Percentiles rank a stretch among this genome's conserved stretches.
Evolutionary conservation across 2,113 vertebrate species (phyloP).

Genomic region (Poecile atricapillus): DNA sequence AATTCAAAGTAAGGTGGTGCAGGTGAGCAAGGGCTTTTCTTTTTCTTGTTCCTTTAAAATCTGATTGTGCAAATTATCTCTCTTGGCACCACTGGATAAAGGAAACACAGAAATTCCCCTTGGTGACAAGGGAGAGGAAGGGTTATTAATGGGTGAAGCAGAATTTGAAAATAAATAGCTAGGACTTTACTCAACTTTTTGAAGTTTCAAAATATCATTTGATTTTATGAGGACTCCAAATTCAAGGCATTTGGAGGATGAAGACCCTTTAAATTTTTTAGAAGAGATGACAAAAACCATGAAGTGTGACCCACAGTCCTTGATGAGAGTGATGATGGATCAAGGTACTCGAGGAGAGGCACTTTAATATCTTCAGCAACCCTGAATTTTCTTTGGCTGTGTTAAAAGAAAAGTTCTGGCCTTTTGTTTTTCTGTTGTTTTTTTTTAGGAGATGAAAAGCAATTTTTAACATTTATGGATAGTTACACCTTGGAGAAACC

Average conservation of each 20-base stretch:
- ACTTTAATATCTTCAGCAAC: not conserved
- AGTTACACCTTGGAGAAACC: not conserved
- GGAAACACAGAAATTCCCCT: not conserved
- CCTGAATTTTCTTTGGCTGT: not conserved
- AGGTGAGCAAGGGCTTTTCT: accelerated
- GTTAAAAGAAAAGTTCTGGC: not conserved
- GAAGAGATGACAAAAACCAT: not conserved
- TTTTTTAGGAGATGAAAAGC: not conserved
- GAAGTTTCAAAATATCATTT: not conserved
- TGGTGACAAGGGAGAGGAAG: not conserved
- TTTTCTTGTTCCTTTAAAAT: not conserved
- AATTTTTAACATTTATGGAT: not conserved
- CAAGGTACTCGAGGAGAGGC: not conserved
- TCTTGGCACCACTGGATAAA: not conserved
- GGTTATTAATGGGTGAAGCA: not conserved
- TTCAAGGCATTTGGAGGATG: not conserved
- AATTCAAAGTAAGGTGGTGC: not conserved
- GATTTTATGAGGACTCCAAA: accelerated
- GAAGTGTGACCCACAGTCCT: not conserved
- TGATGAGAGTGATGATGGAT: not conserved
- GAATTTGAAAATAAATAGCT: not conserved
- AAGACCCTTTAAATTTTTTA: not conserved
- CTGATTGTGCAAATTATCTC: not conserved
- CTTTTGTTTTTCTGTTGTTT: not conserved
- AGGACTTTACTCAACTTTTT: not conserved